These are phyloP conservation scores for Rhea americana DNA, from an alignment of 2,113 vertebrate species.

Conservation along the genomic window DNA sequence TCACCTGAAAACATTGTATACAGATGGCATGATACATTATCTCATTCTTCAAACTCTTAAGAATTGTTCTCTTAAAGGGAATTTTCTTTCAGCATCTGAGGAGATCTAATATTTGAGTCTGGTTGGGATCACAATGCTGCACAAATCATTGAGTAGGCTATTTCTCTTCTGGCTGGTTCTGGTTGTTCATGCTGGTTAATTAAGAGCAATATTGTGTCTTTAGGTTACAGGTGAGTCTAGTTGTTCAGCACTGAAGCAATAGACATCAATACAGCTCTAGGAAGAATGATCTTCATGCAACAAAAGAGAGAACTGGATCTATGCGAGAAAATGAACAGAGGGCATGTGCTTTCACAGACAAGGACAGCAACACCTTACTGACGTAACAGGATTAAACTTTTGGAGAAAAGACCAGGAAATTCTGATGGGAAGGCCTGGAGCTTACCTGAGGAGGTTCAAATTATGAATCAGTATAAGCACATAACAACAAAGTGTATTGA, in stretches of 20 bases:
- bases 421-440: neutral
- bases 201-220: neutral
- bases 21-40: neutral
- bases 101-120: neutral
- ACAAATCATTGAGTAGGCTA: neutral
- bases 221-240: neutral
- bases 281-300: neutral
- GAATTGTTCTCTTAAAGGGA: neutral
- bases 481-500: neutral
- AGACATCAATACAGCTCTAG: accelerated
- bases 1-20: neutral
- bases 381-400: neutral
- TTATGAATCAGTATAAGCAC: neutral
- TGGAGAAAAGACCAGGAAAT: neutral
- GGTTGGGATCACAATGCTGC: neutral
- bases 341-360: neutral
- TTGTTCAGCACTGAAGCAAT: neutral
- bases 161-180: neutral
- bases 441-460: neutral
- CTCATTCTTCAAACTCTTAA: neutral
- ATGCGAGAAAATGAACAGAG: neutral
- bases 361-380: neutral
- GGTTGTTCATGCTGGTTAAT: neutral
- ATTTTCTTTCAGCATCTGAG: neutral
- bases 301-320: neutral